Conservation (phyloP, 2,888 invertebrate species). For the Alloplasta piceator region DNA sequence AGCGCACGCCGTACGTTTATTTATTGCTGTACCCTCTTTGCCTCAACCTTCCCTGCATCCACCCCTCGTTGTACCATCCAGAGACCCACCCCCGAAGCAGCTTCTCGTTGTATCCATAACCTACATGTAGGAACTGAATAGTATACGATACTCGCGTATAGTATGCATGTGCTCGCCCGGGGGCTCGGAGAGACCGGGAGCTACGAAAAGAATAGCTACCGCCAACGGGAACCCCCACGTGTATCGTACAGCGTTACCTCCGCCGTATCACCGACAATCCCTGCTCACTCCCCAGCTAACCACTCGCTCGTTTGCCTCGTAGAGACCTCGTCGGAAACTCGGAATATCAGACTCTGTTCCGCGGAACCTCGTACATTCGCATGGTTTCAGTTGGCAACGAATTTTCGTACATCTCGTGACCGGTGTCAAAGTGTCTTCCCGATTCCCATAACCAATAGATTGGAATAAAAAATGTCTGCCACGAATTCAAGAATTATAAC, state of each 20-base stretch:
- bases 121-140: conserved; percentile 41
- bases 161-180: conserved; percentile 52
- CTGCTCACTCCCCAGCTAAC: conserved; percentile 8
- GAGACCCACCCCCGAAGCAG: conserved; percentile 20
- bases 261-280: conserved; percentile 41
- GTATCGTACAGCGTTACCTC: conserved; percentile 62
- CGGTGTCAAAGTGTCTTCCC: too few relatives aligned
- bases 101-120: conserved; percentile 40
- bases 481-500: background rate
- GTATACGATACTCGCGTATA: conserved; percentile 31
- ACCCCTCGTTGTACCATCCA: conserved; percentile 15
- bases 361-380: conserved; percentile 67
- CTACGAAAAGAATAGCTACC: conserved; percentile 68
- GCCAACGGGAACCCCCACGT: conserved; percentile 63
- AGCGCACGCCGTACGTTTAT: conserved; percentile 79
- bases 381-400: conserved; percentile 68
- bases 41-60: conserved; percentile 1
- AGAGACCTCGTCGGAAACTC: conserved; percentile 38
- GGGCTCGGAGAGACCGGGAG: conserved; percentile 36
- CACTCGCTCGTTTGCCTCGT: conserved; percentile 20
- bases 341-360: conserved; percentile 39
- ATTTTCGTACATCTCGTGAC: conserved; percentile 61
- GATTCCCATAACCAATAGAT: too few relatives aligned
- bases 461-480: too few relatives aligned
- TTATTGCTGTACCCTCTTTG: conserved; percentile 76